These are phyloP conservation scores for Hycleus cichorii DNA, from an alignment of 1,140 invertebrate genomes.

Conservation along the genomic window DNA sequence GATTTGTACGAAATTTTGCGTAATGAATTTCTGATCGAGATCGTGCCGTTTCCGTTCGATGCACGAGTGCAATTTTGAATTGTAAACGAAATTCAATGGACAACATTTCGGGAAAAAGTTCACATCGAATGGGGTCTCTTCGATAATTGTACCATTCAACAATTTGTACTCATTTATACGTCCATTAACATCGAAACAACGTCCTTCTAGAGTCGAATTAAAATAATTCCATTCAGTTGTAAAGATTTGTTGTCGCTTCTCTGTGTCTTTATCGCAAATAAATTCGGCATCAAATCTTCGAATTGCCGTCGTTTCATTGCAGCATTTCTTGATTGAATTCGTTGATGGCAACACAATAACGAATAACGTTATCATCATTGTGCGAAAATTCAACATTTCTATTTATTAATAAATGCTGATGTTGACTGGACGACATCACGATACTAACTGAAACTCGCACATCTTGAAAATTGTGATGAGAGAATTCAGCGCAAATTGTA, in stretches of 20 bases:
- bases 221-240: background rate
- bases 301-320: background rate
- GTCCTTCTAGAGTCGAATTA: background rate
- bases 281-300: background rate
- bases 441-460: no score
- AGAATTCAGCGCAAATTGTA: no score
- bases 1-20: conserved; percentile 19
- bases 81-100: conserved; percentile 22
- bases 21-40: conserved; percentile 7
- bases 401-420: no score
- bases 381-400: no score
- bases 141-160: background rate
- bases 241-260: conserved; percentile 6
- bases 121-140: background rate
- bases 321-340: conserved; percentile 2
- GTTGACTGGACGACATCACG: no score
- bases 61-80: conserved; percentile 20
- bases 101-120: conserved; percentile 29
- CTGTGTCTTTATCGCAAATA: conserved; percentile 2
- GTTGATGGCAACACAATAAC: background rate
- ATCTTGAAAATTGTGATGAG: no score
- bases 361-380: background rate
- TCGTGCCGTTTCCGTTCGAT: background rate
- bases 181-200: background rate
- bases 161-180: conserved; percentile 5